A percentile compares a stretch with the other conserved stretches of the same genome.
Evolutionary conservation across 2,797 vertebrate species (phyloP).

Genomic region (Psittacula echo): DNA sequence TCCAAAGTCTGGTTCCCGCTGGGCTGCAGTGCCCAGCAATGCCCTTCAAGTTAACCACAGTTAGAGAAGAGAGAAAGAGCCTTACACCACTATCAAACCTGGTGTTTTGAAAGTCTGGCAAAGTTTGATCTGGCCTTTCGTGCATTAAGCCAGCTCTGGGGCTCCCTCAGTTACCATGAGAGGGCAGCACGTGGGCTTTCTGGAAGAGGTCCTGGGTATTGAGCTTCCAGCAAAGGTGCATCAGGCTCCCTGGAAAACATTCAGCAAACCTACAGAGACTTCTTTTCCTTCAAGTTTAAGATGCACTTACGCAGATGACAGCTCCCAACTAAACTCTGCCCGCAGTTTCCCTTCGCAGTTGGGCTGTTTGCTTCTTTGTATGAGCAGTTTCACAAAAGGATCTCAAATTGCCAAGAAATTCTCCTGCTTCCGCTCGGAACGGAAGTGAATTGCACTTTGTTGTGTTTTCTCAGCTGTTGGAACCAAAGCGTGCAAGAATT

Average conservation of each 20-base stretch:
- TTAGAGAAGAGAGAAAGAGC: neutral
- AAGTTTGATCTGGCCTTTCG: too few species aligned
- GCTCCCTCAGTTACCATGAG: neutral
- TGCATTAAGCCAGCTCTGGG: fast-evolving
- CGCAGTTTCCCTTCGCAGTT: neutral
- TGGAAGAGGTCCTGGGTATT: neutral
- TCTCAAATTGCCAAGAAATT: neutral
- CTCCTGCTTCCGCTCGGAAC: neutral
- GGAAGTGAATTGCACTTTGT: neutral
- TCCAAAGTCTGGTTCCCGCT: neutral
- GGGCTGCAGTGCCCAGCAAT: neutral
- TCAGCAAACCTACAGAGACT: neutral
- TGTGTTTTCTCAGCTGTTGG: constrained; percentile 56
- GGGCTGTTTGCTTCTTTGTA: neutral
- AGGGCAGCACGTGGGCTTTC: neutral
- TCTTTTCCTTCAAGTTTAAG: neutral
- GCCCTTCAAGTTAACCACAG: neutral
- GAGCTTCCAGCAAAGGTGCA: neutral
- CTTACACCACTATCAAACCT: neutral
- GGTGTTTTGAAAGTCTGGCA: neutral
- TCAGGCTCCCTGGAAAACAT: neutral
- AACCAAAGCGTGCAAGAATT: neutral
- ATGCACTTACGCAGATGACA: neutral
- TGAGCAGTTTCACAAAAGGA: neutral
- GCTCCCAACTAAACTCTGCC: neutral